These are phyloP conservation scores for Noctua comes DNA, from an alignment of 2,888 invertebrate genomes.

Conservation along the genomic window DNA sequence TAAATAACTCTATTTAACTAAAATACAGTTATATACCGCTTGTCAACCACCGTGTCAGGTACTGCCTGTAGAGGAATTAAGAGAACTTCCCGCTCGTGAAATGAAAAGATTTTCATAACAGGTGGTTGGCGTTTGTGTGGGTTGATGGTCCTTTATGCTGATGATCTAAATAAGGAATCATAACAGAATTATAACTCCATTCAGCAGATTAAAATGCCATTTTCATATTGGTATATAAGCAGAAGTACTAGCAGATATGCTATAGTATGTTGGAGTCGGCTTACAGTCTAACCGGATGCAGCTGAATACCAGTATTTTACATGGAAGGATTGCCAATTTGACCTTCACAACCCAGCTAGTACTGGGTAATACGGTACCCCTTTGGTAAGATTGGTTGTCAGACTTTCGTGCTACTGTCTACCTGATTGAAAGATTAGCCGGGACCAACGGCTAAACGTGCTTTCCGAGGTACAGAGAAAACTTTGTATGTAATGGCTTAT, in stretches of 20 bases:
- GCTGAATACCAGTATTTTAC: too few species aligned
- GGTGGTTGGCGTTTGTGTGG: background rate
- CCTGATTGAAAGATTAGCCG: too few species aligned
- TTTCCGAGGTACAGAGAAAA: too few species aligned
- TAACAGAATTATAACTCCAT: background rate
- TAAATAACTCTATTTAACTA: constrained; percentile 11
- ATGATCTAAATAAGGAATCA: background rate
- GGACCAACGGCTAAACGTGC: too few species aligned
- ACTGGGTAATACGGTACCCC: too few species aligned
- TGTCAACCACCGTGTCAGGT: constrained; percentile 16
- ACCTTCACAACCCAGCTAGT: too few species aligned
- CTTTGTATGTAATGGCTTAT: too few species aligned
- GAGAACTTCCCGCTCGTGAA: constrained; percentile 5
- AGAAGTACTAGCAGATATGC: background rate
- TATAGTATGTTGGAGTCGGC: background rate
- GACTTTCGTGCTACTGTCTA: too few species aligned
- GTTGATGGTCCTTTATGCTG: too few species aligned
- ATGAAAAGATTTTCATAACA: constrained; percentile 19
- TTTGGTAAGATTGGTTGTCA: too few species aligned
- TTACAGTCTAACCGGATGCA: background rate
- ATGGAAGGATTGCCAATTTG: background rate
- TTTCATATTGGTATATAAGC: background rate
- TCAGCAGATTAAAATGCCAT: background rate
- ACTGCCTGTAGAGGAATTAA: constrained; percentile 13
- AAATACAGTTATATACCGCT: constrained; percentile 35